Evolutionary conservation across 92 coral and sea anemone species (phyloP), one percentile per base, ranked within the genome.

Genomic region (Micromussa lordhowensis): DNA sequence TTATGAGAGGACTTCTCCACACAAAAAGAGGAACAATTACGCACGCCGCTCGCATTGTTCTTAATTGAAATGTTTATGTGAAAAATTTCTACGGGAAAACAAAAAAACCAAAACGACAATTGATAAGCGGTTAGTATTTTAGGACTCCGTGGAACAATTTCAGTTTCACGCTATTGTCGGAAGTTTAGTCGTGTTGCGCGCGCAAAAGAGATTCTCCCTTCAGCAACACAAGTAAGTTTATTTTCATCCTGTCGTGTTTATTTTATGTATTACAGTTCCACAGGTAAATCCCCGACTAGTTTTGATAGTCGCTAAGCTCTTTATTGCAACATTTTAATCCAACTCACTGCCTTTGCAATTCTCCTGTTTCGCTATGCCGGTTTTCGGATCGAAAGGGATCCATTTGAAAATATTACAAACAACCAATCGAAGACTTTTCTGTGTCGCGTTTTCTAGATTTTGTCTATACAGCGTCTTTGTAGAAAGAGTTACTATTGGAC

Each of bases 321-420:
- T 77, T 51, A 72, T 72, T 85, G 82, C 81, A 85, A 76, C 88
- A 76, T 38, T 57, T 61, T 75, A 75, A 75, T 75, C 86, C 86
- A 70, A 28, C 30, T 26, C 77, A 24, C n/a, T 68, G 75, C 77
- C 30, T 63, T 40, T 34, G 31, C 73, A 68, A 15, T 29, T 31
- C 13, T 49, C 38, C 36, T 51, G 28, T 71, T 73, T 66, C 61
- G 44, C 64, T 68, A 48, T 82, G 44, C 59, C 80, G n/a, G 26
- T 16, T 85, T 85, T 29, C 34, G 30, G 17, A 61, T 73, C 48
- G 57, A 35, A 49, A 34, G 75, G n/a, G 61, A 38, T 40, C 77
- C 21, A 34, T 80, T 34, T 57, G 53, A 14, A n/a, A 32, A 21
- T 9, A 29, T n/a, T 69, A 17, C 49, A 69, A 70, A 69, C 71